These are phyloP conservation scores for Dromius quadrimaculatus DNA, from an alignment of 2,888 invertebrate species.

Conservation along the genomic window DNA sequence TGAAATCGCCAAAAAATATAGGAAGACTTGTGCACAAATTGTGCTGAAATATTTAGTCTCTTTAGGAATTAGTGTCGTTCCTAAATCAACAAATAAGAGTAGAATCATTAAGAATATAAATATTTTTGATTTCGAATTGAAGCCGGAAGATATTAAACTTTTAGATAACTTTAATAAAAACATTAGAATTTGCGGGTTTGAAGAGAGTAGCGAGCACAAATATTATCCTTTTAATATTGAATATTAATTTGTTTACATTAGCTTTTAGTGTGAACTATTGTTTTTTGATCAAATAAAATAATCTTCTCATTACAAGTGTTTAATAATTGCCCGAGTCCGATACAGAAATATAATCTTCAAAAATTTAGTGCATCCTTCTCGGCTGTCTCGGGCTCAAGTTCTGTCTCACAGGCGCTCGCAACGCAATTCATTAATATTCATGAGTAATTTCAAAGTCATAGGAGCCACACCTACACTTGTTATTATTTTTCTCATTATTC, in stretches of 20 bases:
- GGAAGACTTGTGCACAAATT: conserved; percentile 75
- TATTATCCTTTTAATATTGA: conserved; percentile 46
- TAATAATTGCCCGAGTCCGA: too few species aligned
- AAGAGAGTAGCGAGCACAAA: conserved; percentile 1
- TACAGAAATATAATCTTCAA: too few species aligned
- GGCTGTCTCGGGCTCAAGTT: too few species aligned
- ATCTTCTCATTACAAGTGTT: too few species aligned
- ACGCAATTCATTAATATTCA: too few species aligned
- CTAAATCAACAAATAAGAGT: conserved; percentile 69
- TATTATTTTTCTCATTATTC: too few species aligned
- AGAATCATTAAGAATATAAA: conserved; percentile 70
- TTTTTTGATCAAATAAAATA: too few species aligned
- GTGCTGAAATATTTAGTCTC: conserved; percentile 72
- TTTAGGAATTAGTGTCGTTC: conserved; percentile 69
- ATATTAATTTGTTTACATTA: conserved; percentile 25
- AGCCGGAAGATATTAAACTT: conserved; percentile 66
- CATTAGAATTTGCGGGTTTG: conserved; percentile 25
- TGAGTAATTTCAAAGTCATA: too few species aligned
- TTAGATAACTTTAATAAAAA: conserved; percentile 58
- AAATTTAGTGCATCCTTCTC: too few species aligned
- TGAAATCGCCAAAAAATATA: conserved; percentile 72
- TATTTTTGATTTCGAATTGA: conserved; percentile 71
- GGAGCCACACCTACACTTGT: too few species aligned
- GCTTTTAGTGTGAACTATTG: too few species aligned
- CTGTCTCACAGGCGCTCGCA: too few species aligned